phyloP scores from a whole-genome alignment of 2,888 invertebrate species.

The Volucella inflata region DNA sequence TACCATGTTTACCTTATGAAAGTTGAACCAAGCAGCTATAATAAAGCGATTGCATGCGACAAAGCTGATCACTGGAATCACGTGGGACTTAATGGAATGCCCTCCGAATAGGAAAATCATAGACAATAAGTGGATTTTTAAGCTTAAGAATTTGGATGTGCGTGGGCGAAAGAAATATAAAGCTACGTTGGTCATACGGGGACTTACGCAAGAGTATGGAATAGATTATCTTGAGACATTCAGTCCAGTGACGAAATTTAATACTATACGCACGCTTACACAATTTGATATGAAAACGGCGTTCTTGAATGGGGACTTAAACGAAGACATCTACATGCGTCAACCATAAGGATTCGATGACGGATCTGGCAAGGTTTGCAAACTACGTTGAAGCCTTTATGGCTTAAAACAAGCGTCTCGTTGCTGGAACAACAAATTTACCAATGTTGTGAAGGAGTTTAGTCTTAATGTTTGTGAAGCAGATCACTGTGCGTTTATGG shows the following conservation, averaged over 20 bases:
- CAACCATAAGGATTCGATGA: slow-evolving; percentile 73
- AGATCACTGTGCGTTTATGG: slow-evolving; percentile 78
- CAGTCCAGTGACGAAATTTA: slow-evolving; percentile 78
- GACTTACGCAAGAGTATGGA: slow-evolving; percentile 77
- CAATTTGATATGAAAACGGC: slow-evolving; percentile 73
- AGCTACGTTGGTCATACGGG: slow-evolving; percentile 78
- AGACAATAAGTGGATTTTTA: slow-evolving; percentile 77
- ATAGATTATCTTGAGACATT: slow-evolving; percentile 79
- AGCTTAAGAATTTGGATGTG: slow-evolving; percentile 69
- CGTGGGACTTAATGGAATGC: slow-evolving; percentile 64
- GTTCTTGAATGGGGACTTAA: slow-evolving; percentile 58
- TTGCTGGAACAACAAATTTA: slow-evolving; percentile 77
- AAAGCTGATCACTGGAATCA: slow-evolving; percentile 70
- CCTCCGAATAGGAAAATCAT: slow-evolving; percentile 72
- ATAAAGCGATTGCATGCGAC: slow-evolving; percentile 65
- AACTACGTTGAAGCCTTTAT: too few relatives aligned
- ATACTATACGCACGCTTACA: slow-evolving; percentile 69
- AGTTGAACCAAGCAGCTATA: slow-evolving; percentile 64
- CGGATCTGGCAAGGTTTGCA: slow-evolving; percentile 72
- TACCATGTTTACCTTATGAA: slow-evolving; percentile 46
- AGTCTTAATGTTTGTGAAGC: slow-evolving; percentile 71
- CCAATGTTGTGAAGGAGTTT: slow-evolving; percentile 73
- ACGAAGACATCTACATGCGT: slow-evolving; percentile 62
- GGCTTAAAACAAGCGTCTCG: slow-evolving; percentile 77
- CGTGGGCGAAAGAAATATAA: slow-evolving; percentile 77